These are phyloP conservation scores for Dicranocentrus wangi DNA, from an alignment of 2,888 invertebrate species.

Conservation along the genomic window DNA sequence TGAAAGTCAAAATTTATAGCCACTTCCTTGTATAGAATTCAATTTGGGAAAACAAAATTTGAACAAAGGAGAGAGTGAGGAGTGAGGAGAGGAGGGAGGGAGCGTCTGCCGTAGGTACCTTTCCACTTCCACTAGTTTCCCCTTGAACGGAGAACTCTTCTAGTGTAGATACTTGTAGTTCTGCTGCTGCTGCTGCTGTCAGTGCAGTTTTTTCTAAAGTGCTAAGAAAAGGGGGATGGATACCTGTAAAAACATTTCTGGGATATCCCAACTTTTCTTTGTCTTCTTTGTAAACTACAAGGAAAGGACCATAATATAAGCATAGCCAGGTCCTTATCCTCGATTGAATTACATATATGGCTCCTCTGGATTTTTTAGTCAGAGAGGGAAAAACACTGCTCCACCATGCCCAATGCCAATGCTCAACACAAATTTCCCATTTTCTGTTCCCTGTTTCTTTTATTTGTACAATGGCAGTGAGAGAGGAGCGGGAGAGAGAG, in stretches of 20 bases:
- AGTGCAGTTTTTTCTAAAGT: constrained; percentile 4
- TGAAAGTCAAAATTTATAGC: constrained; percentile 58
- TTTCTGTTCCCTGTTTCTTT: constrained; percentile 23
- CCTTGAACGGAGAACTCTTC: background rate
- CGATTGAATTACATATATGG: constrained; percentile 1
- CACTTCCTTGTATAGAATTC: constrained; percentile 56
- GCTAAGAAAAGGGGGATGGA: too few species aligned
- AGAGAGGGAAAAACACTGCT: background rate
- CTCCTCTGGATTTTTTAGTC: background rate
- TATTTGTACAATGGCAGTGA: constrained; percentile 35
- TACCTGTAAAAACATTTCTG: too few species aligned
- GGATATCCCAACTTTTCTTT: too few species aligned
- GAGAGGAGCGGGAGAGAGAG: too few species aligned
- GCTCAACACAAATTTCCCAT: too few species aligned
- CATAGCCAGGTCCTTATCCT: background rate
- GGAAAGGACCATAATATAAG: background rate
- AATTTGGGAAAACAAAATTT: constrained; percentile 59
- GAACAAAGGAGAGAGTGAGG: constrained; percentile 55
- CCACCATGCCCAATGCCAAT: too few species aligned
- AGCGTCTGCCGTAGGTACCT: constrained; percentile 13
- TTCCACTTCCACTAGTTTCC: constrained; percentile 22
- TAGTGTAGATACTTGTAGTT: background rate
- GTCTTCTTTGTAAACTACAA: too few species aligned
- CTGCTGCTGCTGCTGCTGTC: constrained; percentile 11
- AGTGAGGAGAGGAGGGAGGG: too few species aligned